These are phyloP conservation scores for Sussaba pulchella DNA, from an alignment of 2,888 invertebrate species.

Conservation along the genomic window DNA sequence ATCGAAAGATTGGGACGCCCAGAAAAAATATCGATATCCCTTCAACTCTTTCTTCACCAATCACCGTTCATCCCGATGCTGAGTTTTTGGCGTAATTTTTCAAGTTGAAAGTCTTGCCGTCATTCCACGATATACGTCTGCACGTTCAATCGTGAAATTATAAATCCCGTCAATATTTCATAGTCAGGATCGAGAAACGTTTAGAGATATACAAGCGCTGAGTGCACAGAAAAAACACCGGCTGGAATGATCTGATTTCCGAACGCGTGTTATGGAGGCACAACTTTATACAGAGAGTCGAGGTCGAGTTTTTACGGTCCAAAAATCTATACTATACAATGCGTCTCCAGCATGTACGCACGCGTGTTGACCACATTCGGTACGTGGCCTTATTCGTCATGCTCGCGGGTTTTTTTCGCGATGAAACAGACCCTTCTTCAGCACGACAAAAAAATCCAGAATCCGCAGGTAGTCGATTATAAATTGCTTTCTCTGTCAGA, in stretches of 20 bases:
- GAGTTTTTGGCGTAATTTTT: slow-evolving; percentile 4
- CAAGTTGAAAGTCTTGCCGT: slow-evolving; percentile 5
- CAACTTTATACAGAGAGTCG: slow-evolving; percentile 25
- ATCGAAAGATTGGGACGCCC: not conserved
- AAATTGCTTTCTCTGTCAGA: slow-evolving; percentile 43
- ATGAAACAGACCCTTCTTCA: slow-evolving; percentile 6
- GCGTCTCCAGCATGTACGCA: slow-evolving; percentile 25
- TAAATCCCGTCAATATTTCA: slow-evolving; percentile 44
- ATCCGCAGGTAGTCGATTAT: slow-evolving; percentile 47
- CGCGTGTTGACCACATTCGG: slow-evolving; percentile 52
- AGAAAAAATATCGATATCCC: slow-evolving; percentile 22
- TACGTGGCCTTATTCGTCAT: slow-evolving; percentile 72
- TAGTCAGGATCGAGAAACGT: slow-evolving; percentile 34
- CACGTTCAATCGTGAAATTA: slow-evolving; percentile 35
- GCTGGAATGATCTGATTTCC: slow-evolving; percentile 53
- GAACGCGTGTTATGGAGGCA: slow-evolving; percentile 23
- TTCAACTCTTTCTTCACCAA: slow-evolving; percentile 45
- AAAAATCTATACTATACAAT: slow-evolving; percentile 64
- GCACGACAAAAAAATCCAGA: slow-evolving; percentile 1
- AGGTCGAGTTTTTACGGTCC: slow-evolving; percentile 62
- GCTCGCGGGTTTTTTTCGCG: slow-evolving; percentile 56
- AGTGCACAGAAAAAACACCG: slow-evolving; percentile 50
- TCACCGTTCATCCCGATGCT: slow-evolving; percentile 29
- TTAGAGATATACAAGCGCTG: slow-evolving; percentile 14
- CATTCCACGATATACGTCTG: not conserved